Base-by-base conservation (phyloP, 1,140 invertebrate species). In the Brachystomella parvula region DNA sequence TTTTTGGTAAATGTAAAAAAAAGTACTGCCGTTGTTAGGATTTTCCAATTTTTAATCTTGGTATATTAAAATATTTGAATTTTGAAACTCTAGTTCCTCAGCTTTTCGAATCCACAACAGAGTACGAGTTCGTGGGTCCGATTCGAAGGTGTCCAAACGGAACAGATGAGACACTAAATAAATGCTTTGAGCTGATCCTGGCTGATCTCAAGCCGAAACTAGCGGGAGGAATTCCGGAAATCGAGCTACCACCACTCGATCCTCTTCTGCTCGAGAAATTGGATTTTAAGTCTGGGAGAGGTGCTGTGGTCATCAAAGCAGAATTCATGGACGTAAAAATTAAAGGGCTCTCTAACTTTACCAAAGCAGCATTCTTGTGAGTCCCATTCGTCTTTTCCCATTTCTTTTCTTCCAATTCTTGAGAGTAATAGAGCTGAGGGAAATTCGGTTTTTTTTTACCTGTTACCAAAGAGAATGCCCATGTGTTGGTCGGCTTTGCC, bases 201-300 rank as follows among this genome's bases (percentile, higher is more conserved):
- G 33, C 44, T 28, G 66, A 68, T 39, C 53, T 68, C 19, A 63
- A 64, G 15, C 66, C 66, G 2, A 58, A 29, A 64, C 39, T 68
- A 21, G 66, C 66, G 0, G 24, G 47, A 1, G 66, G 66, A 31
- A 39, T 68, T 2, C 26, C 53, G 6, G 66, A 68, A 68, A 68
- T 68, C 31, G 31, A 56, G n/a, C 35, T 68, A 17, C 66, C 66
- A 21, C 66, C 66, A 9, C 53, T 68, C n/a, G 66, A 68, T 64
- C 66, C 66, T 0, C 47, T 68, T 24, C 31, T 24, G 12, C 49
- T 68, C 15, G 66, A 63, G 3, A 47, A 47, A 30, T 60, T 61
- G 32, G 62, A 68, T 60, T 68, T 68, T 21, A 29, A 47, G 12
- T 57, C 58, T 47, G 66, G 66, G 6, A 31, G 32, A 2, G 66